Percentiles rank a stretch among this genome's conserved stretches.
Evolutionary conservation across 2,888 invertebrate genomes (phyloP).

Genomic region (Mycalesis mineus): DNA sequence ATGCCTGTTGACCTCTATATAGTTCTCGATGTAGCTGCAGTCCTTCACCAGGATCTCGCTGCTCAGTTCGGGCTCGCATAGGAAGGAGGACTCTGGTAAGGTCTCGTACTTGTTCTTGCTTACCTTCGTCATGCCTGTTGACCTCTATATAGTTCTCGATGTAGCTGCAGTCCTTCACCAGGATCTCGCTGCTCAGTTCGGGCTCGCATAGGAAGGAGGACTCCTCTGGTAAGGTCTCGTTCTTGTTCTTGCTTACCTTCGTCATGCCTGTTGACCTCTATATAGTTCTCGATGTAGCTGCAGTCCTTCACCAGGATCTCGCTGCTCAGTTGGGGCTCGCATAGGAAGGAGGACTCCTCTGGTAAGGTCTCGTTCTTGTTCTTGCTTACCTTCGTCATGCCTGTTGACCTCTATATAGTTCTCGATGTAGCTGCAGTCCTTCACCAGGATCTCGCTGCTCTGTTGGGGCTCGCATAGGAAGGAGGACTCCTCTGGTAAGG

Average conservation of each 20-base stretch:
- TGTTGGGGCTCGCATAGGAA: constrained; percentile 69
- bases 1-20: constrained; percentile 52
- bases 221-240: too few relatives aligned
- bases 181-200: constrained; percentile 54
- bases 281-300: constrained; percentile 64
- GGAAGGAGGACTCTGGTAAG: constrained; percentile 67
- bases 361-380: constrained; percentile 65
- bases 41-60: constrained; percentile 57
- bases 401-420: constrained; percentile 57
- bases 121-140: constrained; percentile 45
- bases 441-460: constrained; percentile 56
- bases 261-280: constrained; percentile 51
- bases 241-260: constrained; percentile 38
- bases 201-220: constrained; percentile 70
- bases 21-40: constrained; percentile 63
- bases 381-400: constrained; percentile 39
- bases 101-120: too few relatives aligned
- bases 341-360: constrained; percentile 66
- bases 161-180: constrained; percentile 60
- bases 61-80: constrained; percentile 65
- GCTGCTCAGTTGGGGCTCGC: constrained; percentile 61
- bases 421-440: constrained; percentile 63
- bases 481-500: constrained; percentile 62
- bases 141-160: constrained; percentile 64
- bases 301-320: constrained; percentile 58